A percentile compares a stretch with the other conserved stretches of the same genome.
These are phyloP conservation scores for Allobates femoralis DNA, from an alignment of 2,797 vertebrate species.

Conservation along the genomic window DNA sequence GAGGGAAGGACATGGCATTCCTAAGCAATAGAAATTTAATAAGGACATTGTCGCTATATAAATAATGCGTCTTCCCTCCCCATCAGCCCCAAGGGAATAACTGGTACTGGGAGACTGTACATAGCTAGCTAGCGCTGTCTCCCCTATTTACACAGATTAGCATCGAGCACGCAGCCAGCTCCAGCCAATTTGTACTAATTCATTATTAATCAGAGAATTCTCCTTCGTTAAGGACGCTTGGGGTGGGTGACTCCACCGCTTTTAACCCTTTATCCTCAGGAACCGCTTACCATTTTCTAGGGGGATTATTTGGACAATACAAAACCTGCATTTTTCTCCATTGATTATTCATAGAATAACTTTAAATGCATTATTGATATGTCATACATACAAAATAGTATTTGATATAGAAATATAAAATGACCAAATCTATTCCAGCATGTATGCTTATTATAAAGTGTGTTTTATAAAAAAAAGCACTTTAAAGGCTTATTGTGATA, in stretches of 20 bases:
- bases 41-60: slow-evolving; percentile 63
- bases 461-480: no score
- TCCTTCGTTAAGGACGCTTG: slow-evolving; percentile 62
- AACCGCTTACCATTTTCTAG: background rate
- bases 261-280: slow-evolving; percentile 49
- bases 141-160: slow-evolving; percentile 72
- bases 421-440: background rate
- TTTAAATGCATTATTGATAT: slow-evolving; percentile 30
- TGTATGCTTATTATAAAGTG: background rate
- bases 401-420: background rate
- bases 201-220: slow-evolving; percentile 72
- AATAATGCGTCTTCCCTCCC: slow-evolving; percentile 57
- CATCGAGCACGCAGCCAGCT: slow-evolving; percentile 65
- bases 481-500: background rate
- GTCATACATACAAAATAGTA: background rate
- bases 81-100: slow-evolving; percentile 50
- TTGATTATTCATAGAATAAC: slow-evolving; percentile 12
- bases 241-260: slow-evolving; percentile 42
- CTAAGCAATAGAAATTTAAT: slow-evolving; percentile 64
- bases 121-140: slow-evolving; percentile 61
- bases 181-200: slow-evolving; percentile 72
- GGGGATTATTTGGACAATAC: background rate
- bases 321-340: background rate
- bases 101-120: slow-evolving; percentile 59
- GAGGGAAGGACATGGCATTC: slow-evolving; percentile 57